Evolutionary conservation across 2,113 vertebrate genomes (phyloP), one percentile per base, ranked within the genome.

Genomic region (Cryptotis parvus): DNA sequence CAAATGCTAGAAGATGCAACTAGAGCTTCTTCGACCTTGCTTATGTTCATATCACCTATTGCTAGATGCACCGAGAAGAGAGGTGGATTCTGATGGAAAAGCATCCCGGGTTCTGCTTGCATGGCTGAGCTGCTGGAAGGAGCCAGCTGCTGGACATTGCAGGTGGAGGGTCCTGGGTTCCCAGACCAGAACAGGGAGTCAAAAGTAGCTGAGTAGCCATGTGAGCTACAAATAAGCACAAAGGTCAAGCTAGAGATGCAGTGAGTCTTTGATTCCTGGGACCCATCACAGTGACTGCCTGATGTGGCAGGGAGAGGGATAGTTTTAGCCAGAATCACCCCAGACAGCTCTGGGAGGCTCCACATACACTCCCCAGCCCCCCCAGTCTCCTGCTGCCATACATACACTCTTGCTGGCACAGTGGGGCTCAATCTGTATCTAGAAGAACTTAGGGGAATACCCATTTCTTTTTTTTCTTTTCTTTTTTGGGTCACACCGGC

Each of bases 341-440:
- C 18, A 58, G 65, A 77, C 81, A 72, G 18, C 72, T 14, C 14
- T 9, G 4, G 6, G 22, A 37, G 77, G 69, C 77, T 45, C 33
- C 6, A 22, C 37, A 70, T 8, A 22, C 37, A 70, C 85, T 77
- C 18, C 33, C 18, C 18, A 76, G 55, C 29, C 65, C 20, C 10
- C 0, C 29, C 11, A 6, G n/a, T 29, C 11, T 65, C 0, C 26
- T 9, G 3, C 8, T n/a, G 1, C 3, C 45, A 49, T 49, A n/a
- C 15, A 8, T 35, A 68, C 4, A 4, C 49, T 18, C 20, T 35
- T n/a, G n/a, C 29, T 22, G 9, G 1, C 3, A 6, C 0, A 2
- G 31, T 22, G 27, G 33, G 3, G 41, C 9, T 6, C 9, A 22
- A 0, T 45, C 4, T 7, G 0, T 37, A 27, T 22, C 31, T 29